A percentile compares a stretch with the other conserved stretches of the same genome.
Evolutionary conservation across 2,113 vertebrate species (phyloP).

Genomic region (Salminus brasiliensis): DNA sequence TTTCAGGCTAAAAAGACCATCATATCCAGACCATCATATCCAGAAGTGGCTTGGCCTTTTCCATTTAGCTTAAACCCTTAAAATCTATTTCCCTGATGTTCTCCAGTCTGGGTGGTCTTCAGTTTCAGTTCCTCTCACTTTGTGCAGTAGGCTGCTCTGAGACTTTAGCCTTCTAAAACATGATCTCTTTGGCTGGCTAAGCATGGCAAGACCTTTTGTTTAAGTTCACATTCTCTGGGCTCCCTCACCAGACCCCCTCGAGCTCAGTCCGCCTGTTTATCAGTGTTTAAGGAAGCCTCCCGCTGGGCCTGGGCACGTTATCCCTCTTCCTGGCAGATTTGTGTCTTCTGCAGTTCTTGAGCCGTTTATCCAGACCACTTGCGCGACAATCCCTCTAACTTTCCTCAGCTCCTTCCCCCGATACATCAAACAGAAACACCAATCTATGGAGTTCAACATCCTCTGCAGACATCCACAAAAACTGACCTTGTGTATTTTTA

Average conservation of each 20-base stretch:
- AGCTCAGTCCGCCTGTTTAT: constrained; percentile 39
- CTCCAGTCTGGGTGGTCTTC: not conserved
- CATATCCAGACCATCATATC: not conserved
- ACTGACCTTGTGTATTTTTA: not conserved
- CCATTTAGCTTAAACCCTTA: not conserved
- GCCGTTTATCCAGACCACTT: constrained; percentile 12
- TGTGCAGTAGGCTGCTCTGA: not conserved
- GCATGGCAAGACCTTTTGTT: constrained; percentile 31
- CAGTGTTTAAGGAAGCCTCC: constrained; percentile 37
- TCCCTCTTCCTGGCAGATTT: constrained; percentile 24
- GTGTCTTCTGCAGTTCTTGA: constrained; percentile 15
- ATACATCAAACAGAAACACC: not conserved
- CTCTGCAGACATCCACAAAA: not conserved
- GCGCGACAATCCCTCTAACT: constrained; percentile 21
- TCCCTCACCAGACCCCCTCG: not conserved
- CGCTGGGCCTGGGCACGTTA: constrained; percentile 3
- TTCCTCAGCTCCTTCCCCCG: not conserved
- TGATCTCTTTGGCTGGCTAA: not conserved
- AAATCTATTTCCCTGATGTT: not conserved
- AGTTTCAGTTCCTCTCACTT: not conserved
- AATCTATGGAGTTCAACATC: not conserved
- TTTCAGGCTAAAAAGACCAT: no score
- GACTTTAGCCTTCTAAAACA: not conserved
- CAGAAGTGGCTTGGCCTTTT: not conserved
- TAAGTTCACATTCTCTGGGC: constrained; percentile 27